Conservation (phyloP, 1,140 invertebrate species). For the Apis cerana region DNA sequence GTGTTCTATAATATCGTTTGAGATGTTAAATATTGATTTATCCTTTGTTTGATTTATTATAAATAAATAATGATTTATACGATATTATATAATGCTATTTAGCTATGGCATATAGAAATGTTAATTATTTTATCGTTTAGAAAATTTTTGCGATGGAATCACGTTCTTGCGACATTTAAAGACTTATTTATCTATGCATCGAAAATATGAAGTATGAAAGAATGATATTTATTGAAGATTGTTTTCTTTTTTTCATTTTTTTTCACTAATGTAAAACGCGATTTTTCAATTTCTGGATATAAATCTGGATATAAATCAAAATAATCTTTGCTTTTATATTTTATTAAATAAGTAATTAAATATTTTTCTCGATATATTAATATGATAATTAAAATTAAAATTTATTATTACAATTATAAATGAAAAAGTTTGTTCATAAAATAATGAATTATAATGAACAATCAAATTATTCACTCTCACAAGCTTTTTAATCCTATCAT, state of each 20-base stretch:
- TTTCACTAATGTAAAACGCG: not conserved
- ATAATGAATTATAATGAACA: not conserved
- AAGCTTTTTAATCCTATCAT: not conserved
- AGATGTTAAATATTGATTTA: not conserved
- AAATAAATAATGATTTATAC: not conserved
- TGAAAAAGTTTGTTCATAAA: not conserved
- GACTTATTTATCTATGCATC: not conserved
- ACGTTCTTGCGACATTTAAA: constrained; percentile 7
- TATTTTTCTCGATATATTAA: not conserved
- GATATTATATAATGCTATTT: not conserved
- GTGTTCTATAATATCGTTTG: not conserved
- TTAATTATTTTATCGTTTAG: not conserved
- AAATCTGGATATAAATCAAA: not conserved
- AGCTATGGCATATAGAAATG: not conserved
- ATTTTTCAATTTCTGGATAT: not conserved
- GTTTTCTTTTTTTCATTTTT: not conserved
- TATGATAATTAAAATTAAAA: not conserved
- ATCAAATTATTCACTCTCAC: not conserved
- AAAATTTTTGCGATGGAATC: not conserved
- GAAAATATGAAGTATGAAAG: not conserved
- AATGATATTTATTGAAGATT: not conserved
- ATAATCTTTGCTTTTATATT: not conserved
- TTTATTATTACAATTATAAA: not conserved
- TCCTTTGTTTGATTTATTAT: not conserved
- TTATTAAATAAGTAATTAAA: not conserved